These are phyloP conservation scores for Centropristis striata DNA, from an alignment of 2,113 vertebrate genomes.

Conservation along the genomic window DNA sequence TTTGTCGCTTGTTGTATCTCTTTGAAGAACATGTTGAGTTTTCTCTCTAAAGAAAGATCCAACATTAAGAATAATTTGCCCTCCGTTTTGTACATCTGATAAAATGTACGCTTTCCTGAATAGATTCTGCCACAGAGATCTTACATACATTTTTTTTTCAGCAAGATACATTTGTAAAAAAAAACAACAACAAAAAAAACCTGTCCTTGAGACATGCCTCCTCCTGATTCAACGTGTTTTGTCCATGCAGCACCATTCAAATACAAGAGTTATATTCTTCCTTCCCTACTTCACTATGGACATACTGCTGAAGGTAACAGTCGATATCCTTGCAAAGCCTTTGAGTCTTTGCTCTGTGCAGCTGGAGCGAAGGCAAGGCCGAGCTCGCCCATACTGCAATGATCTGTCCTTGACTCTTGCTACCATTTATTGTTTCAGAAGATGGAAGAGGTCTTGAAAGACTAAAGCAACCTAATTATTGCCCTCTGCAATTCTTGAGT, in stretches of 20 bases:
- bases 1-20: background rate
- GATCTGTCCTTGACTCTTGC: slow-evolving; percentile 65
- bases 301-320: slow-evolving; percentile 53
- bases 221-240: slow-evolving; percentile 50
- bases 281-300: slow-evolving; percentile 28
- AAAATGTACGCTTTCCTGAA: slow-evolving; percentile 11
- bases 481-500: slow-evolving; percentile 44
- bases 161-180: slow-evolving; percentile 22
- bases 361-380: slow-evolving; percentile 52
- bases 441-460: slow-evolving; percentile 32
- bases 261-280: slow-evolving; percentile 49
- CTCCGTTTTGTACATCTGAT: background rate
- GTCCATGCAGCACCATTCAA: slow-evolving; percentile 51
- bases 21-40: background rate
- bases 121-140: slow-evolving; percentile 9
- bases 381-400: slow-evolving; percentile 10
- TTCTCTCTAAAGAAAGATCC: background rate
- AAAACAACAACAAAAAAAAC: slow-evolving; percentile 1
- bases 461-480: slow-evolving; percentile 37
- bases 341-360: slow-evolving; percentile 60
- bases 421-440: slow-evolving; percentile 57
- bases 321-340: slow-evolving; percentile 60
- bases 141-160: slow-evolving; percentile 30
- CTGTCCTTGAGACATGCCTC: slow-evolving; percentile 55
- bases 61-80: background rate